Percentiles rank a stretch among this genome's conserved stretches.
Evolutionary conservation across 2,113 vertebrate genomes (phyloP).

Genomic region (Turnix velox): DNA sequence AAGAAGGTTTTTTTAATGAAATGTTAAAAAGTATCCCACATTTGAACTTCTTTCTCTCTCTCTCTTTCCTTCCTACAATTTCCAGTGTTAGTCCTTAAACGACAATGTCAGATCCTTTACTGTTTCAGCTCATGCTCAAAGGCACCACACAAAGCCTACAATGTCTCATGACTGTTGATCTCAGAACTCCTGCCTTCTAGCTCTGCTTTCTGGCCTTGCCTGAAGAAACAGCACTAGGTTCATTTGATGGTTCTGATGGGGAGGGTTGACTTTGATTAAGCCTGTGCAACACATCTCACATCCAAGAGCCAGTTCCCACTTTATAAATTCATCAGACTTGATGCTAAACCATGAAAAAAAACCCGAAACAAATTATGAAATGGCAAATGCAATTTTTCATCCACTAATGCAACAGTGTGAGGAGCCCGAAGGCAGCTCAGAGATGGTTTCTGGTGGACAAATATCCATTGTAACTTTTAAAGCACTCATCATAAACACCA

Average conservation of each 20-base stretch:
- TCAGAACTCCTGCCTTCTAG: not conserved
- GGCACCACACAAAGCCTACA: not conserved
- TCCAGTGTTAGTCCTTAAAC: not conserved
- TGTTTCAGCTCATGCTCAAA: not conserved
- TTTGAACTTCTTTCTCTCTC: too few species aligned
- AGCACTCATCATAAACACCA: not conserved
- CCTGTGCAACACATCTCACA: not conserved
- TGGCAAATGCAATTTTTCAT: conserved; percentile 14
- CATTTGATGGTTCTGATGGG: not conserved
- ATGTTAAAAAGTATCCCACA: not conserved
- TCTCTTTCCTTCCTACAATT: not conserved
- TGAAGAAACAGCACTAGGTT: not conserved
- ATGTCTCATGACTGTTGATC: not conserved
- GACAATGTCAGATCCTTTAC: not conserved
- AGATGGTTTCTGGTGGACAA: not conserved
- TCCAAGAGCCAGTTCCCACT: not conserved
- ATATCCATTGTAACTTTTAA: not conserved
- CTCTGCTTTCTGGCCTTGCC: not conserved
- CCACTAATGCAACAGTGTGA: not conserved
- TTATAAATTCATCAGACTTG: not conserved
- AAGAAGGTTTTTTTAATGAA: not conserved
- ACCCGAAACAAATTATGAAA: not conserved
- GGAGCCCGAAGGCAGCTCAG: not conserved
- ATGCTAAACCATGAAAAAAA: not conserved
- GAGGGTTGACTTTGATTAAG: not conserved